These are phyloP conservation scores for Octodonta nipae DNA, from an alignment of 2,888 invertebrate species.

Conservation along the genomic window DNA sequence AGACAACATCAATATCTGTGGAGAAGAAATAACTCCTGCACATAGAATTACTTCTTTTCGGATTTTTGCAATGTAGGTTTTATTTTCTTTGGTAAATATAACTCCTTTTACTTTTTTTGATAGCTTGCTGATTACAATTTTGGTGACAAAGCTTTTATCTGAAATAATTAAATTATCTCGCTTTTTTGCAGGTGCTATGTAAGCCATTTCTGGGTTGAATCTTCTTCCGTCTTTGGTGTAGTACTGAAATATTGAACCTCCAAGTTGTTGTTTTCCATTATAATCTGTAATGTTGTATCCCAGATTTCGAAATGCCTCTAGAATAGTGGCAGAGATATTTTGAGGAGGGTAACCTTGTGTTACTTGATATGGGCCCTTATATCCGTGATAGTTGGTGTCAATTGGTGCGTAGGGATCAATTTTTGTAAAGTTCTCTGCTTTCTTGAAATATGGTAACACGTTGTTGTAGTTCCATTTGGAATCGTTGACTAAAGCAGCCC, in stretches of 20 bases:
- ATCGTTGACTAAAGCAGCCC: slow-evolving; percentile 30
- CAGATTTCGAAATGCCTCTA: slow-evolving; percentile 49
- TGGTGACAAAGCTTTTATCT: slow-evolving; percentile 50
- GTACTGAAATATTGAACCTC: slow-evolving; percentile 48
- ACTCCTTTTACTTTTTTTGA: slow-evolving; percentile 51
- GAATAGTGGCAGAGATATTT: slow-evolving; percentile 9
- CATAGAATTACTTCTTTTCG: slow-evolving; percentile 61
- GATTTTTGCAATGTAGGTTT: slow-evolving; percentile 41
- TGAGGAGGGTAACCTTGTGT: not conserved
- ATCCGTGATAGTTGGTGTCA: not conserved
- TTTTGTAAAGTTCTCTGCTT: slow-evolving; percentile 3
- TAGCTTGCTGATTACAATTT: slow-evolving; percentile 42
- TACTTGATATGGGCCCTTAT: not conserved
- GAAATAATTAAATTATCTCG: slow-evolving; percentile 56
- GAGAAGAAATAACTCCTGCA: slow-evolving; percentile 67
- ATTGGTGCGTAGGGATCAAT: slow-evolving; percentile 2
- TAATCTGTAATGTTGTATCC: slow-evolving; percentile 58
- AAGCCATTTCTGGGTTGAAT: slow-evolving; percentile 63
- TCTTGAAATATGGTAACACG: slow-evolving; percentile 35
- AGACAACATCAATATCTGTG: slow-evolving; percentile 70
- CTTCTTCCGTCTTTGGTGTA: slow-evolving; percentile 55
- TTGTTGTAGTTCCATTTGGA: slow-evolving; percentile 43
- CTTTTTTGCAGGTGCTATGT: slow-evolving; percentile 49
- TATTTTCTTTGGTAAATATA: slow-evolving; percentile 47
- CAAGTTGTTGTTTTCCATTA: slow-evolving; percentile 46